Conservation (phyloP, 2,888 invertebrate species). For the Cephus pulcher region DNA sequence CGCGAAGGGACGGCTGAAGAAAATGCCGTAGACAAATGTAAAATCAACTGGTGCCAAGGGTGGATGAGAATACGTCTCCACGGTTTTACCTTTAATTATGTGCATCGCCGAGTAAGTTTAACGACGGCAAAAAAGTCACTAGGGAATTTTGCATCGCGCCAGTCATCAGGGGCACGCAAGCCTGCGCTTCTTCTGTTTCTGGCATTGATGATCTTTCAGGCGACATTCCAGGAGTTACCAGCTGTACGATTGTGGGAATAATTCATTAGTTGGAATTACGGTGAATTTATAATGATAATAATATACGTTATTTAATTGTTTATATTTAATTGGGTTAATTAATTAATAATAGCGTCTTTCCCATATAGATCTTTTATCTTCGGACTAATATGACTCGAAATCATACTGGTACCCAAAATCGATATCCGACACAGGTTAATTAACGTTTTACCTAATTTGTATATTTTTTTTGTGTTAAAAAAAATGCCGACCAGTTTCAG, state of each 20-base stretch:
- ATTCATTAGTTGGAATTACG: neutral
- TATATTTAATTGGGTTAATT: no score
- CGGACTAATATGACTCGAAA: neutral
- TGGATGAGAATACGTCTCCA: neutral
- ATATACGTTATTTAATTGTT: neutral
- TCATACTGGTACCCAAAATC: neutral
- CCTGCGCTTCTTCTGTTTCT: slow-evolving; percentile 28
- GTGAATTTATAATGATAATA: neutral
- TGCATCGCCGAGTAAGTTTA: slow-evolving; percentile 42
- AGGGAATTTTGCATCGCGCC: slow-evolving; percentile 51
- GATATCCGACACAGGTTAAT: no score
- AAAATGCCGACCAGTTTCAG: neutral
- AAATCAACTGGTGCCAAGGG: neutral
- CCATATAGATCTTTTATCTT: neutral
- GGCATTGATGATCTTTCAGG: neutral
- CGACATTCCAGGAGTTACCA: neutral
- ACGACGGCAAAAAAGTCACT: slow-evolving; percentile 37
- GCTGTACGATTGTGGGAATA: neutral
- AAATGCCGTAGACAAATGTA: neutral
- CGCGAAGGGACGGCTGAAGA: neutral
- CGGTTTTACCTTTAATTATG: slow-evolving; percentile 46
- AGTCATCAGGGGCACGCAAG: slow-evolving; percentile 52
- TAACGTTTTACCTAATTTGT: neutral
- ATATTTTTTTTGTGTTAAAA: neutral
- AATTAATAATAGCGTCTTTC: no score